phyloP scores from a whole-genome alignment of 2,113 vertebrate species.

The Laterallus jamaicensis region DNA sequence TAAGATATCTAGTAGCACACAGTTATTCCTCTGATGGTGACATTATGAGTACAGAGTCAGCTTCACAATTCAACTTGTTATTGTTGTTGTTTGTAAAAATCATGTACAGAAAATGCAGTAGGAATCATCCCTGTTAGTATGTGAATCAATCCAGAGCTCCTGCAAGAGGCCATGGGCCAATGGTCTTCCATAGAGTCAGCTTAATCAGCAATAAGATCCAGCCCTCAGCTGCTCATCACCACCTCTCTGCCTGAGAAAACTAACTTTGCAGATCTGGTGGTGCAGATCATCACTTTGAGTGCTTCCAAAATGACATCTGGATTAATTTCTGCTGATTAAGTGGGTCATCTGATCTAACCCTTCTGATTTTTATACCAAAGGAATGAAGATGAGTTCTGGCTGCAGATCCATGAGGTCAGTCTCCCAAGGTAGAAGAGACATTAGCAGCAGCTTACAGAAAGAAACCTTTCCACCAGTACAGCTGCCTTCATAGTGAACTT shows the following conservation, averaged over 20 bases:
- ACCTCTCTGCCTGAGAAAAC: neutral
- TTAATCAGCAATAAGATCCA: neutral
- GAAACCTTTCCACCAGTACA: neutral
- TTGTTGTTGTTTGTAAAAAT: neutral
- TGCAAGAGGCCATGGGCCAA: neutral
- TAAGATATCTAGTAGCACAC: neutral
- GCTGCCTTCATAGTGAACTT: neutral
- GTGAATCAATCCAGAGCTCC: neutral
- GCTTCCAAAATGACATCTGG: neutral
- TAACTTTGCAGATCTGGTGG: neutral
- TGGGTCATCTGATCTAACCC: neutral
- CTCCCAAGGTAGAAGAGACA: neutral
- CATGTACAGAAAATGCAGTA: neutral
- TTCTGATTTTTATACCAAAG: neutral
- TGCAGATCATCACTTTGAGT: neutral
- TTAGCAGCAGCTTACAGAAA: neutral
- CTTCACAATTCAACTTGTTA: neutral
- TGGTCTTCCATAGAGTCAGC: neutral
- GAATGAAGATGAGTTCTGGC: neutral
- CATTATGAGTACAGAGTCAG: neutral
- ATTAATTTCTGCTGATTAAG: neutral
- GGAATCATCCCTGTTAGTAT: neutral
- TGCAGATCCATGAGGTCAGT: neutral
- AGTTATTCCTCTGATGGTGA: neutral
- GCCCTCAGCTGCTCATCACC: neutral